Evolutionary conservation across 2,113 vertebrate species (phyloP), one percentile per base, ranked within the genome.

Genomic region (Oryzias javanicus): DNA sequence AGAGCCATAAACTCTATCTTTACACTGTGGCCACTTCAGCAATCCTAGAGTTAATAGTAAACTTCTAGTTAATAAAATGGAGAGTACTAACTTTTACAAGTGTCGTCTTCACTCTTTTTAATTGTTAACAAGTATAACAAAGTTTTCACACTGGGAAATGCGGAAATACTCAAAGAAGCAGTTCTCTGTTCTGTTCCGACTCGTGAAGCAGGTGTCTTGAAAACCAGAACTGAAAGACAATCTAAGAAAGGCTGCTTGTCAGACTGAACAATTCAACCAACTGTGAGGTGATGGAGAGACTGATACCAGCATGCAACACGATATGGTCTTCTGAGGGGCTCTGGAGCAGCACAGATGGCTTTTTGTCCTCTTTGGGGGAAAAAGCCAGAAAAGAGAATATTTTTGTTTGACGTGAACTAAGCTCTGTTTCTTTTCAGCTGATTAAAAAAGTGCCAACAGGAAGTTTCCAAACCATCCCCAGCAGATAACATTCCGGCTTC

Each of bases 1-100:
- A 67, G 73, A 85, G 41, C 71, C 71, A 81, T 86, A 86, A 86
- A 79, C 35, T 53, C 50, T 70, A 71, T 74, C 78, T 75, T 44
- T 73, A 67, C 80, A 82, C 74, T 51, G 66, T 62, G 60, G 79
- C 70, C 77, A 86, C 81, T 82, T 80, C 73, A 88, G 84, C 71
- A 65, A 2, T 62, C 53, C 53, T 48, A 14, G 4, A 53, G 78
- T 87, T 83, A 86, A 86, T 84, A 70, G 70, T 64, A 74, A 84
- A 88, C 72, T 72, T 16, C 62, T 60, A 70, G 69, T 85, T 86
- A 84, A 79, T 83, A 80, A 85, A 83, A 71, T 64, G 72, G 53
- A 69, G 59, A 61, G 49, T 17, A 55, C 55, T 60, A 64, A 71
- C 58, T 73, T 85, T 82, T 72, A 71, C 54, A 41, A 64, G 62